Evolutionary conservation across 2,888 invertebrate species (phyloP).

Genomic region (Eupithecia exiguata): DNA sequence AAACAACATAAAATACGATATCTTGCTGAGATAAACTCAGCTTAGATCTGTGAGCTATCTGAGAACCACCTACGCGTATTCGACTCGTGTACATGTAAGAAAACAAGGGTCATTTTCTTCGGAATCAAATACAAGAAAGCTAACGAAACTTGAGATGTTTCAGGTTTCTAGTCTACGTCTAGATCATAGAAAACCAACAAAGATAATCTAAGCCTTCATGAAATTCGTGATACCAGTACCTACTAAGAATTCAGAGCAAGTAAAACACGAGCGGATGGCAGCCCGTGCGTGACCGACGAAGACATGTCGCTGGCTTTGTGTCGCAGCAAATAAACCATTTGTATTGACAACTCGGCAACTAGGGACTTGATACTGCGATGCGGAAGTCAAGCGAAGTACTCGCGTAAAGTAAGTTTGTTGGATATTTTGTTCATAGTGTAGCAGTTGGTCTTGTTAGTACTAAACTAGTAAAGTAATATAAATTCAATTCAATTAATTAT

Average conservation of each 20-base stretch:
- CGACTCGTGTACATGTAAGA: background rate
- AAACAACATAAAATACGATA: background rate
- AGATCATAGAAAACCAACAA: background rate
- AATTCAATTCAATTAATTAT: no score
- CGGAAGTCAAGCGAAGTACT: constrained; percentile 30
- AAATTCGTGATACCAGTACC: constrained; percentile 13
- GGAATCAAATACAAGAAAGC: background rate
- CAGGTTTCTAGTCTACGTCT: background rate
- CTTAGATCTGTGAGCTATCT: background rate
- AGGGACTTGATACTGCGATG: constrained; percentile 19
- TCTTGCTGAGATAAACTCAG: background rate
- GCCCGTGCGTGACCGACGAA: constrained; percentile 65
- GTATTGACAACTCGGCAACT: constrained; percentile 47
- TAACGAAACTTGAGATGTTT: background rate
- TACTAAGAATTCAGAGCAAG: constrained; percentile 66
- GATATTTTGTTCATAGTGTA: background rate
- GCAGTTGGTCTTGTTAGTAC: background rate
- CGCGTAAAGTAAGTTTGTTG: background rate
- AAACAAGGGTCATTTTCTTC: background rate
- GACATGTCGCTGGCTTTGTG: constrained; percentile 55
- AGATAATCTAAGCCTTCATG: background rate
- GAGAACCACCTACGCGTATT: background rate
- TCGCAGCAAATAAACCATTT: constrained; percentile 59
- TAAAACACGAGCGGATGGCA: constrained; percentile 63
- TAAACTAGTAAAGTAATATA: no score